Base-by-base conservation (phyloP, 2,113 vertebrate species). In the Rhynchomys soricoides region DNA sequence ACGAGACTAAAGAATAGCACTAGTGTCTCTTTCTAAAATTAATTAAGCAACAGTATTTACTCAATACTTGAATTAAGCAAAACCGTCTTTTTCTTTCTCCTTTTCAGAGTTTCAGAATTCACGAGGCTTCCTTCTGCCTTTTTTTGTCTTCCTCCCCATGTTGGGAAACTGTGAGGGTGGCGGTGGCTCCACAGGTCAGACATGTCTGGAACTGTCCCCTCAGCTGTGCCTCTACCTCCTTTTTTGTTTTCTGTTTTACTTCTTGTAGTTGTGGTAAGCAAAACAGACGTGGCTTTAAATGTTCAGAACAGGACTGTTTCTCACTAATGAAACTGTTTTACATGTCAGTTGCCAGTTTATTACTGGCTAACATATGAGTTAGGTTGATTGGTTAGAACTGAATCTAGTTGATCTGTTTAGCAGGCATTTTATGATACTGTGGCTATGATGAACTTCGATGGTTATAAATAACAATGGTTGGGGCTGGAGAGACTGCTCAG, bases 101-200 rank as follows among this genome's bases (percentile, higher is more conserved):
- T 95, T 89, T 96, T 97, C 19, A 94, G 45, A 92, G 85, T 89
- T 94, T 95, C 95, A 92, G 74, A 95, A 95, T 50, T 95, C 50
- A 29, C 59, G 86, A 74, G 55, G 74, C 55, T 96, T 93, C 55
- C 45, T 79, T 59, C 59, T 95, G 92, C 86, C 37, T 78, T 4
- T 12, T 34, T 15, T 59, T 15, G 16, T 40, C 43, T 85, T 70
- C 8, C 50, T 88, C 31, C 43, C 22, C 13, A 29, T 91, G 57
- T 0, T 87, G 70, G 93, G 78, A 93, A 95, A 78, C 31, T 40
- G 8, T 89, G 62, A 29, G 68, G 2, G 17, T 79, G 16, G 82
- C 31, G 64, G 66, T 81, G 8, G 37, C 21, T 62, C 45, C 62
- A 43, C 75, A 16, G 83, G 79, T 85, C 85, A 95, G 83, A 59